Evolutionary conservation across 2,113 vertebrate species (phyloP), one percentile per base, ranked within the genome.

Genomic region (Arvicanthis niloticus): DNA sequence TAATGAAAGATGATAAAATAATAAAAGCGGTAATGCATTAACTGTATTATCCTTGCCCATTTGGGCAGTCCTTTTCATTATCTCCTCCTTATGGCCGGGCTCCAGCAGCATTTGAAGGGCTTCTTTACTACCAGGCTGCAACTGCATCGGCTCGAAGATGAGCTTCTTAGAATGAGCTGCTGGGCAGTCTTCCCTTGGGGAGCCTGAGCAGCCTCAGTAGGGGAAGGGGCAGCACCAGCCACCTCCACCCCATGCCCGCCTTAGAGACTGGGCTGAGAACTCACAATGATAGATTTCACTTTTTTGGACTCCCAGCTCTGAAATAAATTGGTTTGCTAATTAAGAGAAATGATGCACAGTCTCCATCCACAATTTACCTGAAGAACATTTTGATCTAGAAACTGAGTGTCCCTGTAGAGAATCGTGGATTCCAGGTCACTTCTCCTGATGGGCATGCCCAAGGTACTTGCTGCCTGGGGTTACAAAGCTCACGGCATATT

Each of bases 1-100:
- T 99, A 99, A 99, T 98, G 98, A 99, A 98, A 98, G 98, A 98
- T 99, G 98, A 98, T 98, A 98, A 98, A 98, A 98, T 98, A 99
- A 98, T 98, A 98, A 99, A 99, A 99, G 98, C 94, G 98, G 98
- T 97, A 98, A 99, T 98, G 98, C 98, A 99, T 99, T 99, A 98
- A 97, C 98, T 97, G 87, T 98, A 98, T 98, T 98, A 98, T 98
- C 96, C 97, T 95, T 98, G 97, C 97, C 96, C 98, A 98, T 97
- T 98, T 93, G 98, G 98, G 96, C 98, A 97, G 97, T 97, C 91
- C 96, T 98, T 98, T 98, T 96, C 98, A 98, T 98, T 98, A 98
- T 97, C 98, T 97, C 97, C 98, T 98, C 98, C 97, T 98, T 97
- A 98, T 97, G 98, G 98, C 98, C 97, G 89, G 88, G 86, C 98